Evolutionary conservation across 1,140 invertebrate species (phyloP).

Genomic region (Diabrotica undecimpunctata): DNA sequence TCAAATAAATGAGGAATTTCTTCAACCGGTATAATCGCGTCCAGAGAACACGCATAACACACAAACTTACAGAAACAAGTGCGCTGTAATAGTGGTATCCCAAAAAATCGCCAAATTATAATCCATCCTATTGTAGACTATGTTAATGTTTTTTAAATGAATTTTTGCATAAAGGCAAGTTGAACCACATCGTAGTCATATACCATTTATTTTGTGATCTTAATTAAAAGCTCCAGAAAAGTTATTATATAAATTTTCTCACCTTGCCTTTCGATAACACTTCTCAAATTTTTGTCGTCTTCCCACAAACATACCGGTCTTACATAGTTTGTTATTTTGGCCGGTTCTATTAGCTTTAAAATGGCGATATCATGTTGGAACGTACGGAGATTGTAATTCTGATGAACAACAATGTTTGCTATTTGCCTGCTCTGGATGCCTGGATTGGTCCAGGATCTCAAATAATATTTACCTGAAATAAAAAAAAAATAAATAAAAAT

Average conservation of each 20-base stretch:
- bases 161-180: too few relatives aligned
- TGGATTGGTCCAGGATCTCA: conserved; percentile 40
- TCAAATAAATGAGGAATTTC: too few relatives aligned
- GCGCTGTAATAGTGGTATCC: too few relatives aligned
- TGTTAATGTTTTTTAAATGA: too few relatives aligned
- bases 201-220: too few relatives aligned
- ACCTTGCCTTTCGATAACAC: conserved; percentile 37
- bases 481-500: not conserved
- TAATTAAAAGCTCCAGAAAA: too few relatives aligned
- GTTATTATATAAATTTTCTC: conserved; percentile 4
- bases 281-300: conserved; percentile 29
- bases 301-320: conserved; percentile 57
- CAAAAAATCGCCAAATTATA: too few relatives aligned
- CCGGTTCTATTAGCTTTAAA: conserved; percentile 51
- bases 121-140: too few relatives aligned
- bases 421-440: conserved; percentile 48
- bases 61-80: too few relatives aligned
- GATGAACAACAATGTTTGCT: conserved; percentile 53
- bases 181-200: too few relatives aligned
- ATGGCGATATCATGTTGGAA: conserved; percentile 66
- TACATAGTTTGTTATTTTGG: conserved; percentile 50
- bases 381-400: conserved; percentile 54
- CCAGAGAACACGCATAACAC: too few relatives aligned
- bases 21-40: too few relatives aligned
- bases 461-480: conserved; percentile 40